Conservation (phyloP, 2,113 vertebrate genomes). For the Beaufortia kweichowensis region DNA sequence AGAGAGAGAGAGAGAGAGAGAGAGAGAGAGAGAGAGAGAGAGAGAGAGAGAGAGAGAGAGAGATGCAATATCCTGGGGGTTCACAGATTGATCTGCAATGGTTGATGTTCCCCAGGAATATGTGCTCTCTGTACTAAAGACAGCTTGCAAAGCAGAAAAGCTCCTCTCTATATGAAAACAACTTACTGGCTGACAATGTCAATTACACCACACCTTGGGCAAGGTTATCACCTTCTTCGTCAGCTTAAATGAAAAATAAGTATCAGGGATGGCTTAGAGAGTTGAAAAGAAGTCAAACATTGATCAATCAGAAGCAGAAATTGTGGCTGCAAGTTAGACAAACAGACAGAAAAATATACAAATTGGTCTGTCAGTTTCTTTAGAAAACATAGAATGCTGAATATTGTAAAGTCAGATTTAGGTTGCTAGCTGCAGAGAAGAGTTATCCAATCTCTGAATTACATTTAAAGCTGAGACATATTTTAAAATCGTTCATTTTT, state of each 20-base stretch:
- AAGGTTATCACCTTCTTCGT: conserved; percentile 21
- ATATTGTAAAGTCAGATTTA: too few species aligned
- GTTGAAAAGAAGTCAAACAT: conserved; percentile 9
- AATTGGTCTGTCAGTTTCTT: too few species aligned
- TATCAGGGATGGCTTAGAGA: too few species aligned
- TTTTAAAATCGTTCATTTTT: not conserved
- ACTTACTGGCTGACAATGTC: conserved; percentile 33
- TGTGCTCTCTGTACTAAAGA: not conserved
- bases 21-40: not conserved
- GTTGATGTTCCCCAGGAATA: conserved; percentile 31
- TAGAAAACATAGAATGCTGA: too few species aligned
- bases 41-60: conserved; percentile 26
- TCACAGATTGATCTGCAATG: conserved; percentile 29
- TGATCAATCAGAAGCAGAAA: not conserved
- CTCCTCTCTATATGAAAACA: conserved; percentile 23
- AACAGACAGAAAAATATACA: too few species aligned
- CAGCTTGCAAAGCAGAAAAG: conserved; percentile 16
- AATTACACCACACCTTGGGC: conserved; percentile 39
- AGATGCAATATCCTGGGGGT: not conserved
- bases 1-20: conserved; percentile 25
- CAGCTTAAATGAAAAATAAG: conserved; percentile 25
- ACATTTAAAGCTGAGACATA: not conserved
- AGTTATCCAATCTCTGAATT: not conserved
- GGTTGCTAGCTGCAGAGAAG: not conserved
- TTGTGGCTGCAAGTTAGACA: too few species aligned